phyloP scores from a whole-genome alignment of 1,140 invertebrate genomes.

The Phenacoccus solenopsis region DNA sequence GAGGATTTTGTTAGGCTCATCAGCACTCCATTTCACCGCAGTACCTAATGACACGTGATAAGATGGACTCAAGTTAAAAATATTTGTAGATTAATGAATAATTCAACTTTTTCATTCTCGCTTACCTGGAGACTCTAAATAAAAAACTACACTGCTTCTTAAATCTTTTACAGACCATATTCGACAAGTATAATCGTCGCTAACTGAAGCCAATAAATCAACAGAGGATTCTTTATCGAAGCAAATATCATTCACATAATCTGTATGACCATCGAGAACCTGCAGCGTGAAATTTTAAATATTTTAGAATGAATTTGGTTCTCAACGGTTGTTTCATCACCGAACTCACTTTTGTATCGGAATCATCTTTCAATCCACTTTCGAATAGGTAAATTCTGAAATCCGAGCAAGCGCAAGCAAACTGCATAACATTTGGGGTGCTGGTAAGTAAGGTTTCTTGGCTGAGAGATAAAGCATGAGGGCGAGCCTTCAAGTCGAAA shows the following conservation, averaged over 20 bases:
- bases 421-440: slow-evolving; percentile 23
- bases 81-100: not conserved
- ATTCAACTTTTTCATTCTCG: too few relatives aligned
- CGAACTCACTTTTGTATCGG: slow-evolving; percentile 25
- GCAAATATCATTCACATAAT: slow-evolving; percentile 54
- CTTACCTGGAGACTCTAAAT: slow-evolving; percentile 49
- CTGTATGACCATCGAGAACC: slow-evolving; percentile 48
- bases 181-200: slow-evolving; percentile 61
- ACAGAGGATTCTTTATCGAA: slow-evolving; percentile 49
- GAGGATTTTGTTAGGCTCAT: slow-evolving; percentile 57
- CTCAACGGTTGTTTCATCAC: too few relatives aligned
- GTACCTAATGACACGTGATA: slow-evolving; percentile 34
- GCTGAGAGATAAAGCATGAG: not conserved
- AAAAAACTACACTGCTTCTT: slow-evolving; percentile 42
- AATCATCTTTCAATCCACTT: slow-evolving; percentile 41
- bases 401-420: slow-evolving; percentile 43
- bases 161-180: slow-evolving; percentile 47
- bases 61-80: not conserved
- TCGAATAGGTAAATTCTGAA: slow-evolving; percentile 41
- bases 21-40: slow-evolving; percentile 52
- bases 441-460: slow-evolving; percentile 7
- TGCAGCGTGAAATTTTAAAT: slow-evolving; percentile 30
- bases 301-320: too few relatives aligned
- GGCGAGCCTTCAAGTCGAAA: not conserved
- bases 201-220: slow-evolving; percentile 52